phyloP scores from a whole-genome alignment of 2,797 vertebrate genomes.

The Tauraco hartlaubi region DNA sequence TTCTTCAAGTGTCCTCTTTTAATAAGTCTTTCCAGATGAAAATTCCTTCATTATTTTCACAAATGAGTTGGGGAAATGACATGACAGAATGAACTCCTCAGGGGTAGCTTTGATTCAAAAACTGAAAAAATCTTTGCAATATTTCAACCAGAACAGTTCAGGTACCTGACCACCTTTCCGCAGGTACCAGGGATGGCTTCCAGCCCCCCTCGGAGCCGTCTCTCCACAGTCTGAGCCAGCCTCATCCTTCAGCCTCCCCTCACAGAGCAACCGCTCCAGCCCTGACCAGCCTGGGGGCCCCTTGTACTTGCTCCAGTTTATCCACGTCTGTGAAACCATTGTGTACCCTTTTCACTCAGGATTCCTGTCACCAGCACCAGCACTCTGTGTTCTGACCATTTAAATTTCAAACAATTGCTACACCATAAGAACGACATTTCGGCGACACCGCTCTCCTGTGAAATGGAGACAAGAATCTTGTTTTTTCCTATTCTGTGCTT shows the following conservation, averaged over 20 bases:
- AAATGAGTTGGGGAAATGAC: background rate
- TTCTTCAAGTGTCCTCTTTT: background rate
- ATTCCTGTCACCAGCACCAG: background rate
- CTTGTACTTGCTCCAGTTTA: background rate
- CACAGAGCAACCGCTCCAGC: background rate
- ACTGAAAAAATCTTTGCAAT: background rate
- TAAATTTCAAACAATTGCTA: background rate
- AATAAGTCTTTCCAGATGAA: background rate
- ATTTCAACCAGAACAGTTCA: background rate
- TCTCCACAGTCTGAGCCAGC: background rate
- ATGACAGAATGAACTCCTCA: background rate
- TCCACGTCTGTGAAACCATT: background rate
- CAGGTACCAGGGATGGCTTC: rapidly evolving
- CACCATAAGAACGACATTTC: rapidly evolving
- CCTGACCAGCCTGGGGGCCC: rapidly evolving
- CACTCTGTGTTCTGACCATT: rapidly evolving
- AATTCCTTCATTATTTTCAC: background rate
- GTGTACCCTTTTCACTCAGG: background rate
- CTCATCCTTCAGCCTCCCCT: background rate
- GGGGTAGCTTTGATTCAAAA: background rate
- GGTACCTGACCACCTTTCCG: background rate
- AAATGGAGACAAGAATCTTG: background rate
- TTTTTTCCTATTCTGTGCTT: background rate
- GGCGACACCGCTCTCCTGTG: background rate
- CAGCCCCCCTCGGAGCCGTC: rapidly evolving